These are phyloP conservation scores for Proctacanthus coquilletti DNA, from an alignment of 1,140 invertebrate genomes.

Conservation along the genomic window DNA sequence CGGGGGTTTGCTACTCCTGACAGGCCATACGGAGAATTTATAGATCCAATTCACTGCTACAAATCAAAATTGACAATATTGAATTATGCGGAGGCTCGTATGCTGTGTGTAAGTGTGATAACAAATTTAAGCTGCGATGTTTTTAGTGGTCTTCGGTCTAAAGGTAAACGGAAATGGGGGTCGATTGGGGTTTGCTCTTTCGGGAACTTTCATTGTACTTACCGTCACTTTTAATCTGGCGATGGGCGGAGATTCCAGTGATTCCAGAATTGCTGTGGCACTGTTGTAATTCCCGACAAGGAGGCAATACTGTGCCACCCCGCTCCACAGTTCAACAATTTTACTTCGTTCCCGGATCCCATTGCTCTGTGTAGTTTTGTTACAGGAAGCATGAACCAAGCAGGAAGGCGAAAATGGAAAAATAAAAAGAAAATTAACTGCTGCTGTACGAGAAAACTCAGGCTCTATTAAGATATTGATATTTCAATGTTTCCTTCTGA, in stretches of 20 bases:
- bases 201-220: slow-evolving; percentile 9
- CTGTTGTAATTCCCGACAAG: slow-evolving; percentile 25
- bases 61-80: slow-evolving; percentile 1
- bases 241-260: slow-evolving; percentile 25
- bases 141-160: slow-evolving; percentile 6
- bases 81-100: background rate
- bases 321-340: slow-evolving; percentile 22
- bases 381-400: too few species aligned
- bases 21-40: too few species aligned
- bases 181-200: slow-evolving; percentile 9
- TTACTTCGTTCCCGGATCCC: slow-evolving; percentile 18
- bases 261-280: slow-evolving; percentile 23
- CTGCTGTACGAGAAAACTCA: too few species aligned
- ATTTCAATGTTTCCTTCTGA: too few species aligned
- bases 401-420: too few species aligned
- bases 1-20: too few species aligned
- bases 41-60: background rate
- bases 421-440: too few species aligned
- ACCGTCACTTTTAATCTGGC: slow-evolving; percentile 26
- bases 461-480: too few species aligned
- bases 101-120: slow-evolving; percentile 1
- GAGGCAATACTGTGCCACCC: slow-evolving; percentile 20
- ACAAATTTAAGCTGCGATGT: slow-evolving; percentile 7
- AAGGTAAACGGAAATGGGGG: slow-evolving; percentile 4
- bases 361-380: slow-evolving; percentile 11